A percentile compares a stretch with the other conserved stretches of the same genome.
Evolutionary conservation across 2,888 invertebrate species (phyloP).

Genomic region (Tuberolachnus salignus): DNA sequence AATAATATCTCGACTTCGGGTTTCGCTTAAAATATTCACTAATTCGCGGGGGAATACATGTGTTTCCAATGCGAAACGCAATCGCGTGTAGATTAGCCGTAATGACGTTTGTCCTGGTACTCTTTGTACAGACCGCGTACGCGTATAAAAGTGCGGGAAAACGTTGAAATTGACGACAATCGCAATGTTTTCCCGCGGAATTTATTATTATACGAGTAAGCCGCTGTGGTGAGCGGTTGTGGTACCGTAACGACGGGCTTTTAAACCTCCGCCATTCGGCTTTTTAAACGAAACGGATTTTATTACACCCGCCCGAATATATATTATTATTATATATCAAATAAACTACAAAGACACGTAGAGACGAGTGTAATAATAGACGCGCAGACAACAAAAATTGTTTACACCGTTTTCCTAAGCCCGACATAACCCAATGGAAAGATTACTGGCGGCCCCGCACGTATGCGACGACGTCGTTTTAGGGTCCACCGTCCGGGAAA

Average conservation of each 20-base stretch:
- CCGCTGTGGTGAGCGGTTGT: too few relatives aligned
- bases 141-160: background rate
- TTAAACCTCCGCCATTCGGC: background rate
- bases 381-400: constrained; percentile 15
- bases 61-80: too few relatives aligned
- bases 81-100: too few relatives aligned
- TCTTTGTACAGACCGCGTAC: too few relatives aligned
- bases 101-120: too few relatives aligned
- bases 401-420: constrained; percentile 13
- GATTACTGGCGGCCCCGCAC: constrained; percentile 2
- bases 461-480: constrained; percentile 1
- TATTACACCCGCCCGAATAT: background rate
- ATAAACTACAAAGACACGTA: background rate
- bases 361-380: background rate
- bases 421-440: constrained; percentile 21
- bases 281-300: constrained; percentile 15
- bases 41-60: too few relatives aligned
- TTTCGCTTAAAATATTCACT: too few relatives aligned
- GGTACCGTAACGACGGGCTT: constrained; percentile 1
- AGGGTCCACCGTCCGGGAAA: background rate
- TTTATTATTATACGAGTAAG: background rate
- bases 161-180: constrained; percentile 28
- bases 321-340: background rate
- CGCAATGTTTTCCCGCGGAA: background rate
- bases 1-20: too few relatives aligned